These are phyloP conservation scores for Saccopteryx leptura DNA, from an alignment of 2,113 vertebrate genomes.

Conservation along the genomic window DNA sequence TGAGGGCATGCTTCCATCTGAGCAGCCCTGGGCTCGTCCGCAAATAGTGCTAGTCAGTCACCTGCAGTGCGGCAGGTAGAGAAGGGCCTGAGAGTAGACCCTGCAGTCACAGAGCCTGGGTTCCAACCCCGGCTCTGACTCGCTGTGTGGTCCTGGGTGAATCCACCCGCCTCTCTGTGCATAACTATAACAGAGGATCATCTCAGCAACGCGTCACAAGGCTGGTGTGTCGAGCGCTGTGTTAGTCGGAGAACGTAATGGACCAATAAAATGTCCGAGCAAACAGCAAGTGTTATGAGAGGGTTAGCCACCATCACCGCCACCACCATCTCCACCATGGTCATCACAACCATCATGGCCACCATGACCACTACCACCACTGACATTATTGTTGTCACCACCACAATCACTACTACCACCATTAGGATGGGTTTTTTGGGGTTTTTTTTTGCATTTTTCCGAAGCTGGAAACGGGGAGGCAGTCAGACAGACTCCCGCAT, in stretches of 20 bases:
- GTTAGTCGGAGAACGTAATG: background rate
- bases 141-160: background rate
- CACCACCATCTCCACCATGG: background rate
- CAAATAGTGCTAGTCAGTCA: fast-evolving
- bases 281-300: fast-evolving
- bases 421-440: too few species aligned
- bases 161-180: background rate
- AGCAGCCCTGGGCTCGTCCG: background rate
- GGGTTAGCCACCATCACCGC: background rate
- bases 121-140: background rate
- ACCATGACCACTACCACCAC: fast-evolving
- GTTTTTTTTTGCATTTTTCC: too few species aligned
- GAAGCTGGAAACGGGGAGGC: too few species aligned
- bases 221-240: background rate
- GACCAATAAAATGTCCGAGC: background rate
- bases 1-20: fast-evolving
- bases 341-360: fast-evolving
- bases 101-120: background rate
- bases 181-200: fast-evolving
- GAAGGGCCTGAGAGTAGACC: background rate
- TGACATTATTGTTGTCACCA: too few species aligned
- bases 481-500: too few species aligned
- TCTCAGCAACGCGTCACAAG: background rate
- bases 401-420: background rate
- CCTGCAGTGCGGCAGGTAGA: background rate